phyloP scores from a whole-genome alignment of 2,797 vertebrate genomes.

The Vultur gryphus region DNA sequence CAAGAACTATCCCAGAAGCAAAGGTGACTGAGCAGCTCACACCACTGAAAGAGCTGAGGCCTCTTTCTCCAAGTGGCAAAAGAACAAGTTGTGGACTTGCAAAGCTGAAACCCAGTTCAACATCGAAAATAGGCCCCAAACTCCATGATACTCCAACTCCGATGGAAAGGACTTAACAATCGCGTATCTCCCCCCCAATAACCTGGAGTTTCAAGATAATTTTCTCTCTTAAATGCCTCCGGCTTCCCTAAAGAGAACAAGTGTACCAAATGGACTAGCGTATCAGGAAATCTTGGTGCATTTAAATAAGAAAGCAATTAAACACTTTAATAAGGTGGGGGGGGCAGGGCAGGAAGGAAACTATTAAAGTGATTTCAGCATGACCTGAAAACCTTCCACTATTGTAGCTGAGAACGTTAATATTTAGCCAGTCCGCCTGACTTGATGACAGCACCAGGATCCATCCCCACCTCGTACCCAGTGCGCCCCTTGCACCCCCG shows the following conservation, averaged over 20 bases:
- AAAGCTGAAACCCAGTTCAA: neutral
- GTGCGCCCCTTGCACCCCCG: rapidly evolving
- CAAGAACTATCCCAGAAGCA: neutral
- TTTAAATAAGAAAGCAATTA: slow-evolving; percentile 27
- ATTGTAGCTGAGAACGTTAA: rapidly evolving
- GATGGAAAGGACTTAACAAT: neutral
- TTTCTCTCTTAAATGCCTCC: neutral
- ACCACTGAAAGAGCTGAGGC: rapidly evolving
- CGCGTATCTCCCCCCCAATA: rapidly evolving
- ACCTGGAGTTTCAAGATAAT: neutral
- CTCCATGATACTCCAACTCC: neutral
- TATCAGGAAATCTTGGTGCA: neutral
- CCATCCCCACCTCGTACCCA: no score
- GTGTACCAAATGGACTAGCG: neutral
- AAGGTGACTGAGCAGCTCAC: rapidly evolving
- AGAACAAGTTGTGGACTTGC: neutral
- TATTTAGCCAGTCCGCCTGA: neutral
- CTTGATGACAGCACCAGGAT: rapidly evolving
- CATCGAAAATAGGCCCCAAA: neutral
- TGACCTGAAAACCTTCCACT: neutral
- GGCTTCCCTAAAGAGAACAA: neutral
- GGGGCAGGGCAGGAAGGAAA: neutral
- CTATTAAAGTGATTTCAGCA: neutral
- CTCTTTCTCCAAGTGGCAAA: neutral
- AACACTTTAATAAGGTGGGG: neutral